Evolutionary conservation across 2,888 invertebrate species (phyloP).

Genomic region (Rotaria magnacalcarata): DNA sequence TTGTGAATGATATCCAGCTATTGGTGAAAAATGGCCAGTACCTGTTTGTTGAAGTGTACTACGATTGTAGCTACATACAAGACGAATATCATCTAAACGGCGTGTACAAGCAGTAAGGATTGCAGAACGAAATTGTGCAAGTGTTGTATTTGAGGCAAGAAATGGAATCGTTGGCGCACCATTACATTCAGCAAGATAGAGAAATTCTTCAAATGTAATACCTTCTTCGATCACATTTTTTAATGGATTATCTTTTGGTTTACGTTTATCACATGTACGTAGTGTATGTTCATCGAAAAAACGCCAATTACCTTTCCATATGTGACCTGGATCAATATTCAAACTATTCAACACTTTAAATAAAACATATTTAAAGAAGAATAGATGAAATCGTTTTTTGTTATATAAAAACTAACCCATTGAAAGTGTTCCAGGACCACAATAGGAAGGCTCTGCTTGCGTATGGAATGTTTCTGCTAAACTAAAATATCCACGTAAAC

Average conservation of each 20-base stretch:
- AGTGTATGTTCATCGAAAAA: conserved; percentile 61
- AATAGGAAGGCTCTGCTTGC: conserved; percentile 60
- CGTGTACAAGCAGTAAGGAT: conserved; percentile 19
- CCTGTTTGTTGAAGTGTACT: conserved; percentile 56
- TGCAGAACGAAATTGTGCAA: conserved; percentile 18
- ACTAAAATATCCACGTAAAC: conserved; percentile 57
- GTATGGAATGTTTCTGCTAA: conserved; percentile 59
- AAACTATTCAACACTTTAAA: conserved; percentile 54
- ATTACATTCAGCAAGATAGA: conserved; percentile 58
- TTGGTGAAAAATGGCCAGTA: conserved; percentile 57
- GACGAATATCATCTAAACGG: conserved; percentile 50
- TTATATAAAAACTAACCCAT: conserved; percentile 48
- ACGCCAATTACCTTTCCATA: conserved; percentile 57
- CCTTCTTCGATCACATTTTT: conserved; percentile 51
- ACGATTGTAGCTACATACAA: conserved; percentile 56
- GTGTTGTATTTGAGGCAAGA: conserved; percentile 43
- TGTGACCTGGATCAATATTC: conserved; percentile 55
- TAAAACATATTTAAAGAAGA: conserved; percentile 48
- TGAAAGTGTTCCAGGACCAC: conserved; percentile 59
- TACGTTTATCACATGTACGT: conserved; percentile 21
- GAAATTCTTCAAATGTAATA: conserved; percentile 56
- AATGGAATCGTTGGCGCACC: conserved; percentile 51
- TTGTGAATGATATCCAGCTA: conserved; percentile 57
- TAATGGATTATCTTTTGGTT: conserved; percentile 15
- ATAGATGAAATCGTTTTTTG: neutral